phyloP scores from a whole-genome alignment of 2,113 vertebrate genomes.

The Nothobranchius kuhntae region DNA sequence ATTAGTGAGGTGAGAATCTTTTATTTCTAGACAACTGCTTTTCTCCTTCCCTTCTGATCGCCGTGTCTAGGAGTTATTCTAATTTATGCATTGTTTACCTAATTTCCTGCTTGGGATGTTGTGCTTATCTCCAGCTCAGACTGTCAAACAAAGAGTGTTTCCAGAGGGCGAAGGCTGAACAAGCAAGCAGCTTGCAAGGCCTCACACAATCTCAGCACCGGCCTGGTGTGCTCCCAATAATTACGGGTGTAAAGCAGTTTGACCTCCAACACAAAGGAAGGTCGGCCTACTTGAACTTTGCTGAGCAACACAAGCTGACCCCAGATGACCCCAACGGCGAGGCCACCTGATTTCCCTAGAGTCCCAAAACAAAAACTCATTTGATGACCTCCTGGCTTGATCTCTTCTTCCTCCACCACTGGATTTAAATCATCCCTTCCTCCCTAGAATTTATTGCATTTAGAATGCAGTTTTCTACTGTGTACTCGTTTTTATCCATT shows the following conservation, averaged over 20 bases:
- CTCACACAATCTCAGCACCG: conserved; percentile 19
- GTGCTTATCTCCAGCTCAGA: conserved; percentile 32
- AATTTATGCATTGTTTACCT: conserved; percentile 31
- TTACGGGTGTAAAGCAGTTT: conserved; percentile 52
- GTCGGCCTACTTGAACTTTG: conserved; percentile 54
- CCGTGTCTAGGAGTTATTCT: conserved; percentile 35
- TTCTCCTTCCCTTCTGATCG: conserved; percentile 27
- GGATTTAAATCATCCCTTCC: conserved; percentile 34
- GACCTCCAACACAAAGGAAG: conserved; percentile 47
- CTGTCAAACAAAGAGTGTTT: conserved; percentile 35
- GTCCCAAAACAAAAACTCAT: conserved; percentile 63
- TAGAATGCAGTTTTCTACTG: not conserved
- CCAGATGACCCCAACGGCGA: conserved; percentile 23
- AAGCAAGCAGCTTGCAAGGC: conserved; percentile 36
- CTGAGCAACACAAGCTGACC: conserved; percentile 28
- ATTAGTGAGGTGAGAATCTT: conserved; percentile 7
- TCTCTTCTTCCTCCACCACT: conserved; percentile 20
- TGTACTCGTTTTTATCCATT: not conserved
- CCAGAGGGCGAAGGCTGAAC: conserved; percentile 52
- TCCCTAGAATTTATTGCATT: not conserved
- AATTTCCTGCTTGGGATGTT: conserved; percentile 30
- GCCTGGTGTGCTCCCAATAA: conserved; percentile 19
- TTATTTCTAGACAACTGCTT: conserved; percentile 12
- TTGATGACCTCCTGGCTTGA: conserved; percentile 40
- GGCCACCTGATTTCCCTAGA: conserved; percentile 73